These are phyloP conservation scores for Erebia epiphron DNA, from an alignment of 2,888 invertebrate species.

Conservation along the genomic window DNA sequence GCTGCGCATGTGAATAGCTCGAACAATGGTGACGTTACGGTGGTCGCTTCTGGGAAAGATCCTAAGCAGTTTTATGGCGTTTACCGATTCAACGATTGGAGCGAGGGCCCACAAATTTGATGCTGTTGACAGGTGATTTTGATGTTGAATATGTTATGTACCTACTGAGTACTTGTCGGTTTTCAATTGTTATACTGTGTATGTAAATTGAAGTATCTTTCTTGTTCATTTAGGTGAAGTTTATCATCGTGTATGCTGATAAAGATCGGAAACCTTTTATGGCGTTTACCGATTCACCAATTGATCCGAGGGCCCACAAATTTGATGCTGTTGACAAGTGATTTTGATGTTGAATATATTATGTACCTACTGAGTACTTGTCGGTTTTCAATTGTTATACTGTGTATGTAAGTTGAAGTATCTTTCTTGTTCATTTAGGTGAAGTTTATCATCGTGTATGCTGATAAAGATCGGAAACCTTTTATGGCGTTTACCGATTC, in stretches of 20 bases:
- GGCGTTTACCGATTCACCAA: constrained; percentile 70
- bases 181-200: not conserved
- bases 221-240: constrained; percentile 1
- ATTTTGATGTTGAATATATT: constrained; percentile 38
- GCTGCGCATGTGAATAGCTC: constrained; percentile 70
- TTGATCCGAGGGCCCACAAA: constrained; percentile 61
- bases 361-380: not conserved
- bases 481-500: constrained; percentile 75
- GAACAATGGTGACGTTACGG: constrained; percentile 78
- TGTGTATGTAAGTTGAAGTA: too few relatives aligned
- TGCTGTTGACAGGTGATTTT: constrained; percentile 46
- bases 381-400: not conserved
- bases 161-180: not conserved
- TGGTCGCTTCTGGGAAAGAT: constrained; percentile 79
- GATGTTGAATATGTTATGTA: constrained; percentile 33
- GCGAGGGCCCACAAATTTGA: constrained; percentile 58
- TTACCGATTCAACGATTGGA: constrained; percentile 69
- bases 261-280: constrained; percentile 72
- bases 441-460: too few relatives aligned
- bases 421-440: constrained; percentile 7
- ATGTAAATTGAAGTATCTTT: too few relatives aligned
- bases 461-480: constrained; percentile 70
- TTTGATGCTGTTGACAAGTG: constrained; percentile 48
- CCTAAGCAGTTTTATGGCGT: constrained; percentile 71
- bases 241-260: constrained; percentile 48